Conservation (phyloP, 2,113 vertebrate genomes). For the Hyperoodon ampullatus region DNA sequence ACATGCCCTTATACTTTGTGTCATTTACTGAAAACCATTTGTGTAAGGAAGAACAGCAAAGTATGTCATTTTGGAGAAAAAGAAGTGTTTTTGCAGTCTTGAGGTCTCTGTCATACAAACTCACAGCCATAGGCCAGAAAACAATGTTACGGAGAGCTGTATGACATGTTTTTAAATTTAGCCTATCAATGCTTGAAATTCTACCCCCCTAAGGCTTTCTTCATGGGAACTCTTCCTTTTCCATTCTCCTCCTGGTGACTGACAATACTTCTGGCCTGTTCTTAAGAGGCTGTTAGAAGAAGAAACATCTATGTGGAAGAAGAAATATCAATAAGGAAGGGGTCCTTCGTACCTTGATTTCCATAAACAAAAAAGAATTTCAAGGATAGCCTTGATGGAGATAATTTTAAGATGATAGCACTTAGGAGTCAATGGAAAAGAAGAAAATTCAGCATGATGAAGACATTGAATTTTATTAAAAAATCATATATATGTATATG, state of each 20-base stretch:
- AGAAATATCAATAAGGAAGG: neutral
- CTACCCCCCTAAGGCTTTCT: neutral
- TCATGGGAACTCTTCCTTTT: neutral
- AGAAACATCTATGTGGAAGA: neutral
- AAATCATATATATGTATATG: neutral
- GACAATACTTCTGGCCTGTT: neutral
- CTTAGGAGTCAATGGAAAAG: neutral
- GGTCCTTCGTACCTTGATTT: neutral
- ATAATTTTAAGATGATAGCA: neutral
- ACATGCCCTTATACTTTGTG: neutral
- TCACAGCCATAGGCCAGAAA: neutral
- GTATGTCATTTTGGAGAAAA: neutral
- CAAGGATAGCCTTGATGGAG: neutral
- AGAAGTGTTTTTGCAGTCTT: neutral
- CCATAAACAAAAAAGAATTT: neutral
- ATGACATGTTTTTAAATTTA: neutral
- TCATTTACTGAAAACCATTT: neutral
- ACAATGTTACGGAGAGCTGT: neutral
- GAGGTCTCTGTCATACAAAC: neutral
- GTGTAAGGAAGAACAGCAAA: neutral
- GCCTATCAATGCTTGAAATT: neutral
- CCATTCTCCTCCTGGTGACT: neutral
- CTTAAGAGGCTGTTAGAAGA: neutral
- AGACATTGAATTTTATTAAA: neutral
- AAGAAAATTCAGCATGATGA: neutral